phyloP scores from a whole-genome alignment of 2,888 invertebrate genomes.

The Podabrus alpinus region DNA sequence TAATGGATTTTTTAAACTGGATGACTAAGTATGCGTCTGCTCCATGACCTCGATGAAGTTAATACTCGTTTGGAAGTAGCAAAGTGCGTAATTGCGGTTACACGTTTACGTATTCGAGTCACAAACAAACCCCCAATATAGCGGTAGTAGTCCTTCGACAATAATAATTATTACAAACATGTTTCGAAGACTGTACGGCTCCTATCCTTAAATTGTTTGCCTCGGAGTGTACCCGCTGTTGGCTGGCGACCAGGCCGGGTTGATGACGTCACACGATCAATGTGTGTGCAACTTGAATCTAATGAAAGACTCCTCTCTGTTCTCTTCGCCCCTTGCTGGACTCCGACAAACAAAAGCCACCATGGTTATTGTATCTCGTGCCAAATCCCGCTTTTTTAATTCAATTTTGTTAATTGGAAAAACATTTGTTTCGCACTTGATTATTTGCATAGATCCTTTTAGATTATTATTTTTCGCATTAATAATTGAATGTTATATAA shows the following conservation, averaged over 20 bases:
- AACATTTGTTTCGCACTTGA: neutral
- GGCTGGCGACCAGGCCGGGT: constrained; percentile 38
- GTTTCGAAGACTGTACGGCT: constrained; percentile 26
- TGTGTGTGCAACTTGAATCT: constrained; percentile 25
- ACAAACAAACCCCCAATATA: constrained; percentile 9
- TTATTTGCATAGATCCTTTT: neutral
- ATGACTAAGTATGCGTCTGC: neutral
- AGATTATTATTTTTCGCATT: neutral
- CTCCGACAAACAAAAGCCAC: neutral
- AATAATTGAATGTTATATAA: neutral
- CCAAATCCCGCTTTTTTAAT: neutral
- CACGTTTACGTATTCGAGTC: constrained; percentile 9
- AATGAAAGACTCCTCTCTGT: constrained; percentile 30
- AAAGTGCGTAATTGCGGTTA: constrained; percentile 13
- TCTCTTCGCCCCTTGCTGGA: constrained; percentile 10
- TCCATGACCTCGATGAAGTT: constrained; percentile 22
- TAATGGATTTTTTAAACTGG: neutral
- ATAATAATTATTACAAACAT: constrained; percentile 8
- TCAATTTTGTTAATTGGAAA: neutral
- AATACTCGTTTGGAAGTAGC: constrained; percentile 1
- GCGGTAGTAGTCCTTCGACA: constrained; percentile 12
- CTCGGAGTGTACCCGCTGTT: constrained; percentile 34
- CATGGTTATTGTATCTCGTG: neutral
- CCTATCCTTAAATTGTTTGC: constrained; percentile 22
- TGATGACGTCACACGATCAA: constrained; percentile 40